Conservation (phyloP, 2,797 vertebrate species). For the Eidolon dupreanum region DNA sequence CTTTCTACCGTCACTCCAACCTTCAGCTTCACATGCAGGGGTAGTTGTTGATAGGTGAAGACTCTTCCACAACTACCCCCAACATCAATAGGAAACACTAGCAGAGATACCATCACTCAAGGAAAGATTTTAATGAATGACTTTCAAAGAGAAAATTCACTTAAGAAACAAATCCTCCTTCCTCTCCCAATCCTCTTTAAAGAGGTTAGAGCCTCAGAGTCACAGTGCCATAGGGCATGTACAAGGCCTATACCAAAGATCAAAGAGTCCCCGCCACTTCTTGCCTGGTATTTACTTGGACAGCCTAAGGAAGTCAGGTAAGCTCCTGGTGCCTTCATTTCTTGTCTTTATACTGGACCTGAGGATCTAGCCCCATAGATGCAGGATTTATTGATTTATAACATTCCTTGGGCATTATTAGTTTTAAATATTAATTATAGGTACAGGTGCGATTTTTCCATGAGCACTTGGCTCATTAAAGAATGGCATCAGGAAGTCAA, state of each 20-base stretch:
- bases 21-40: not conserved
- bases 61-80: too few species aligned
- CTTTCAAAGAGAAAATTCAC: constrained; percentile 40
- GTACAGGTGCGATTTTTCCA: not conserved
- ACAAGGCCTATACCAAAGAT: not conserved
- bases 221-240: not conserved
- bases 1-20: not conserved
- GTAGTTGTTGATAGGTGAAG: not conserved
- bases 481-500: not conserved
- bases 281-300: not conserved
- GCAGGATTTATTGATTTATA: not conserved
- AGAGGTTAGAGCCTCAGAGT: not conserved
- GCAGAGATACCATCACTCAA: not conserved
- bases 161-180: not conserved
- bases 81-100: not conserved
- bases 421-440: not conserved
- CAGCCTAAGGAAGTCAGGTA: not conserved
- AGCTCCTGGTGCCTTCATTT: not conserved
- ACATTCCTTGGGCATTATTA: not conserved
- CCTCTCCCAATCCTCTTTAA: not conserved
- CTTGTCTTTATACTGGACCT: not conserved
- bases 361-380: not conserved
- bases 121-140: not conserved
- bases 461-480: not conserved
- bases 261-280: rapidly evolving